Percentiles rank a stretch among this genome's conserved stretches.
phyloP scores from a whole-genome alignment of 1,140 invertebrate species.

The Kradibia gibbosae region DNA sequence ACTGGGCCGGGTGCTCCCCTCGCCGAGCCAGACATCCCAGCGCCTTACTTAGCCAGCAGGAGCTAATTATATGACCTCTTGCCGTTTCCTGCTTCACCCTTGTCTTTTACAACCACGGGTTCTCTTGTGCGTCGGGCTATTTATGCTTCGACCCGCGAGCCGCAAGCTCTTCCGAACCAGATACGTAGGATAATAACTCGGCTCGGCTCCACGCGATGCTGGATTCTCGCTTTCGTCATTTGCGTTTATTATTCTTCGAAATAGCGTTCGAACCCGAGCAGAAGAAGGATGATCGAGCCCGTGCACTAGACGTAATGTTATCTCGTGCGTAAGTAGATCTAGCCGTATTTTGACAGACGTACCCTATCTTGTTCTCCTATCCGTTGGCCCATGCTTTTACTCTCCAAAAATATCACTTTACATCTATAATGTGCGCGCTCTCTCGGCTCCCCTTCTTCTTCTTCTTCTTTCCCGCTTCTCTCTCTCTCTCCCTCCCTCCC shows the following conservation, averaged over 20 bases:
- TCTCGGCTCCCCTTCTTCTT: background rate
- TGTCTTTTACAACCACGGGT: background rate
- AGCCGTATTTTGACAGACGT: constrained; percentile 5
- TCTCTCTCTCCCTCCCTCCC: background rate
- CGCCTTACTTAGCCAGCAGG: background rate
- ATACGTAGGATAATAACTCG: background rate
- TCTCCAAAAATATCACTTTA: constrained; percentile 17
- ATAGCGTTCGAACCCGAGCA: background rate
- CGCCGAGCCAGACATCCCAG: constrained; percentile 35
- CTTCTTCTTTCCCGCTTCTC: background rate
- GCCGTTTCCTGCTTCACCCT: background rate
- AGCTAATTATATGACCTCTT: background rate
- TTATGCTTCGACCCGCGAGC: background rate
- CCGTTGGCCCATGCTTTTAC: background rate
- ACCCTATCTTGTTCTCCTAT: background rate
- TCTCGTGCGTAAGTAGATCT: constrained; percentile 26
- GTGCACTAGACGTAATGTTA: background rate
- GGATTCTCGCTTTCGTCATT: background rate
- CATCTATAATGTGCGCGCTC: background rate
- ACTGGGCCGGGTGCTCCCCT: background rate
- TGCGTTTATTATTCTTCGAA: background rate
- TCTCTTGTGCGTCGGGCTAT: background rate
- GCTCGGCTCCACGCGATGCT: background rate
- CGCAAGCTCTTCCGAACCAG: background rate
- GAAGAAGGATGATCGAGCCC: background rate